phyloP scores from a whole-genome alignment of 2,888 invertebrate genomes.

The Sclerodermus sp. region DNA sequence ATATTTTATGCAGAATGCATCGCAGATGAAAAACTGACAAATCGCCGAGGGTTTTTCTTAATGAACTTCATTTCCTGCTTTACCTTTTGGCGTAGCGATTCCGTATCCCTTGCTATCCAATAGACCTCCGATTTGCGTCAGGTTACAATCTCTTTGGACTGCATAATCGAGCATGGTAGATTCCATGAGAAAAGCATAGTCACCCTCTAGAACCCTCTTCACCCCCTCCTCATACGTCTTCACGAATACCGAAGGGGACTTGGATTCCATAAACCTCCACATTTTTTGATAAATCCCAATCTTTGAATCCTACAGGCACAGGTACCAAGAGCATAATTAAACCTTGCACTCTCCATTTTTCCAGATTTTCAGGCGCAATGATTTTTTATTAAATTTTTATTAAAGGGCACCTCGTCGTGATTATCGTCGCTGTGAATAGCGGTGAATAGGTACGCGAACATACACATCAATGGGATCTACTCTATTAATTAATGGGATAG shows the following conservation, averaged over 20 bases:
- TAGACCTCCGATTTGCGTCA: constrained; percentile 94
- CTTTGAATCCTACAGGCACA: constrained; percentile 72
- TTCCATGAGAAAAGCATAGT: constrained; percentile 98
- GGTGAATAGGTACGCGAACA: too few relatives aligned
- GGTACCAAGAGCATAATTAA: neutral
- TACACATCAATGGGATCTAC: too few relatives aligned
- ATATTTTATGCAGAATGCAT: too few relatives aligned
- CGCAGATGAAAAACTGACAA: too few relatives aligned
- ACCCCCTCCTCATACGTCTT: constrained; percentile 91
- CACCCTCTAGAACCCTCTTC: constrained; percentile 78
- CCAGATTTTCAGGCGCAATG: too few relatives aligned
- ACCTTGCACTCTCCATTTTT: neutral
- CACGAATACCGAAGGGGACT: constrained; percentile 81
- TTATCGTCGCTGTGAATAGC: too few relatives aligned
- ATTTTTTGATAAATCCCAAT: constrained; percentile 90
- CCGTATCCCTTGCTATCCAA: constrained; percentile 89
- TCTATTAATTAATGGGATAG: too few relatives aligned
- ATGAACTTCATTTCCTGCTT: neutral
- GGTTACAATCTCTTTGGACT: constrained; percentile 92
- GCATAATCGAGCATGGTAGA: constrained; percentile 96
- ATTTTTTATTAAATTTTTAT: too few relatives aligned
- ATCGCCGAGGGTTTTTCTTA: too few relatives aligned
- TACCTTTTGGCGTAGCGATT: constrained; percentile 93
- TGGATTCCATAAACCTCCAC: constrained; percentile 91
- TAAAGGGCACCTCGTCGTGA: too few relatives aligned